Conservation (phyloP, 2,888 invertebrate species). For the Lordiphosa fenestrarum region DNA sequence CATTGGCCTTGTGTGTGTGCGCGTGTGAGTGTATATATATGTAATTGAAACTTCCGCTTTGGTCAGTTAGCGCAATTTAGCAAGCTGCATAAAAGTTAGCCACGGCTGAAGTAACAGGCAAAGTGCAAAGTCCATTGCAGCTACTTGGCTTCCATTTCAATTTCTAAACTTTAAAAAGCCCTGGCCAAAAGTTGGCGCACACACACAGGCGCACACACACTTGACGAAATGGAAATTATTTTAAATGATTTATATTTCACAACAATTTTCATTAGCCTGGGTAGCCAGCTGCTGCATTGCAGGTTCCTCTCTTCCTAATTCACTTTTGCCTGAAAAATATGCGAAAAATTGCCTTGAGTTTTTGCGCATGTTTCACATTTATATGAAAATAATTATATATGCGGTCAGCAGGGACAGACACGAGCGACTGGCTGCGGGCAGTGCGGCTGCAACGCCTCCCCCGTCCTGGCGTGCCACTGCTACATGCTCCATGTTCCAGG, state of each 20-base stretch:
- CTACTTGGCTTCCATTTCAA: constrained; percentile 73
- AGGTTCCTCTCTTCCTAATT: constrained; percentile 56
- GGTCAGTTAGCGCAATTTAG: constrained; percentile 75
- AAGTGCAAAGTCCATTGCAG: constrained; percentile 71
- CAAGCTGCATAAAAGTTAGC: constrained; percentile 71
- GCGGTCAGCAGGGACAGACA: constrained; percentile 51
- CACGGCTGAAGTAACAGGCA: constrained; percentile 72
- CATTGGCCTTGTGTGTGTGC: constrained; percentile 37
- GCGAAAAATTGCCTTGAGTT: constrained; percentile 61
- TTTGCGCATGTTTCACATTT: constrained; percentile 48
- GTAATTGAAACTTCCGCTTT: constrained; percentile 74
- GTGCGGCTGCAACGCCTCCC: constrained; percentile 36
- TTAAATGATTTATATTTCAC: constrained; percentile 73
- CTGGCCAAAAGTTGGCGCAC: neutral
- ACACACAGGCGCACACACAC: constrained; percentile 2
- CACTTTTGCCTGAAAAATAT: constrained; percentile 66
- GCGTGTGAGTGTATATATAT: constrained; percentile 32
- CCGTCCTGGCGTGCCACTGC: constrained; percentile 25
- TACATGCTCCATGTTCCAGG: constrained; percentile 47
- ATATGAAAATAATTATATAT: constrained; percentile 66
- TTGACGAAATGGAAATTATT: constrained; percentile 66
- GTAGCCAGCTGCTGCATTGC: constrained; percentile 61
- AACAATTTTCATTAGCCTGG: constrained; percentile 68
- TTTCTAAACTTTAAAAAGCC: constrained; percentile 59
- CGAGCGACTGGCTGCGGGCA: constrained; percentile 55